Evolutionary conservation across 2,113 vertebrate genomes (phyloP).

Genomic region (Conger conger): DNA sequence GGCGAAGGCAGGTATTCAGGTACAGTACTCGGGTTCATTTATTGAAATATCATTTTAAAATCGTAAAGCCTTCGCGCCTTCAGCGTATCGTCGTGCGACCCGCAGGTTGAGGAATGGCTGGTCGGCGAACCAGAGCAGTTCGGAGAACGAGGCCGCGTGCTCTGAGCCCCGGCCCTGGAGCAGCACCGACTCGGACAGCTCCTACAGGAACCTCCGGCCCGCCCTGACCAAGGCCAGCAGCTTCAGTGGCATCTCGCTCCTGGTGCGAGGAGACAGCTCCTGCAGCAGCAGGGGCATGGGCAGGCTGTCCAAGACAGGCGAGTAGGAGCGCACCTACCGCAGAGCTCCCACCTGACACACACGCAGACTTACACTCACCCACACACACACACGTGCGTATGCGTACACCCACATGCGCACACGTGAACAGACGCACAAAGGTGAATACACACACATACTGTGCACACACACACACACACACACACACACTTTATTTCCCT

Average conservation of each 20-base stretch:
- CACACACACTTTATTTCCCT: background rate
- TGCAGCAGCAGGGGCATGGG: conserved; percentile 97
- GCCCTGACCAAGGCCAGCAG: conserved; percentile 97
- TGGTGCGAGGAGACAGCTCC: conserved; percentile 91
- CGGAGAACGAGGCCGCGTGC: conserved; percentile 85
- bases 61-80: background rate
- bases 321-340: conserved; percentile 22
- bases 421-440: background rate
- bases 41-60: background rate
- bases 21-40: conserved; percentile 47
- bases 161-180: conserved; percentile 93
- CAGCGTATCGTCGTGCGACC: no score
- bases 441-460: no score
- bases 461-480: no score
- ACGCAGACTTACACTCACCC: no score
- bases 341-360: background rate
- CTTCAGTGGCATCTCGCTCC: conserved; percentile 92
- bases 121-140: conserved; percentile 91
- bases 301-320: conserved; percentile 92
- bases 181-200: conserved; percentile 98
- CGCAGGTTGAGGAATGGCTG: conserved; percentile 82
- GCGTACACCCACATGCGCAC: no score
- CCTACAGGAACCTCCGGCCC: conserved; percentile 84
- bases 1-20: conserved; percentile 97
- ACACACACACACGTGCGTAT: no score